A percentile compares a stretch with the other conserved stretches of the same genome.
These are phyloP conservation scores for Tyrannus savana DNA, from an alignment of 2,113 vertebrate species.

Conservation along the genomic window DNA sequence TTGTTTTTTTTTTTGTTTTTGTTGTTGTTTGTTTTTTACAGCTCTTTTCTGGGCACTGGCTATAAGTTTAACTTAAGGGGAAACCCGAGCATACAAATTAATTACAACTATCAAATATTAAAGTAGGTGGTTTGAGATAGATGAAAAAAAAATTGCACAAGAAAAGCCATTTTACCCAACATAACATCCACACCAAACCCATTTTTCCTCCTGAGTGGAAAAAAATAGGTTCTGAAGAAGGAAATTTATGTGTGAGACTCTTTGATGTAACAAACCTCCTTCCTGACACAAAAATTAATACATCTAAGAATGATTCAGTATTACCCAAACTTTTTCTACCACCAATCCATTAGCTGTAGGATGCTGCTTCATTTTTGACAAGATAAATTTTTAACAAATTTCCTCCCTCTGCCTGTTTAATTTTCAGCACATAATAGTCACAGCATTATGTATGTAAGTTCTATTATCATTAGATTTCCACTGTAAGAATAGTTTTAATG, in stretches of 20 bases:
- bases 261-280: neutral
- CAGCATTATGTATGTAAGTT: neutral
- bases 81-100: neutral
- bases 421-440: neutral
- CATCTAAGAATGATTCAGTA: neutral
- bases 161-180: neutral
- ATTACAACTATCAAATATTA: neutral
- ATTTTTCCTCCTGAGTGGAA: neutral
- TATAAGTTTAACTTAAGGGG: neutral
- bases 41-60: too few species aligned
- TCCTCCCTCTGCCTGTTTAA: neutral
- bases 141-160: neutral
- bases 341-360: neutral
- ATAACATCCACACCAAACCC: neutral
- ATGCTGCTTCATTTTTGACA: neutral
- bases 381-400: neutral
- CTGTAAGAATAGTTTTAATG: neutral
- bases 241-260: neutral
- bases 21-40: too few species aligned
- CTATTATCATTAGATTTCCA: neutral
- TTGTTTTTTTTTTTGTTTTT: too few species aligned
- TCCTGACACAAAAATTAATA: neutral
- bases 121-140: neutral
- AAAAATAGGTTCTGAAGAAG: neutral
- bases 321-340: neutral